Evolutionary conservation across 2,113 vertebrate genomes (phyloP).

Genomic region (Bufo bufo): DNA sequence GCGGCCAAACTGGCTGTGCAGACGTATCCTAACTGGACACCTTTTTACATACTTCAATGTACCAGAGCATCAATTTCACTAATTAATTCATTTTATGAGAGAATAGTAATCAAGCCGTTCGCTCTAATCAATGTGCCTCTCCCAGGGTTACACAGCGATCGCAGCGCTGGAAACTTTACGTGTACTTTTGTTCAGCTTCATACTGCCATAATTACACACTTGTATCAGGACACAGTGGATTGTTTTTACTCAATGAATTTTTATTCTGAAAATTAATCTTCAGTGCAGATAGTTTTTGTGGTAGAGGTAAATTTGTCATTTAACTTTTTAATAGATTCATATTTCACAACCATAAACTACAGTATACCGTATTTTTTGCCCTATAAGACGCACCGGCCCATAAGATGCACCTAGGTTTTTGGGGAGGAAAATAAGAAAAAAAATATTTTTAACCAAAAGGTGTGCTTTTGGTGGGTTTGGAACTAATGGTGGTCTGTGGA

Average conservation of each 20-base stretch:
- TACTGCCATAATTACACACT: constrained; percentile 12
- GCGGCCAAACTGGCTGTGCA: too few species aligned
- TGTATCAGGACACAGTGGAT: constrained; percentile 5
- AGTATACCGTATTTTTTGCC: too few species aligned
- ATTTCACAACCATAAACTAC: too few species aligned
- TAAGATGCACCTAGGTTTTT: too few species aligned
- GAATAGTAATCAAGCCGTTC: constrained; percentile 23
- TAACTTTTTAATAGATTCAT: background rate
- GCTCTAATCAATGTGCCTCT: constrained; percentile 16
- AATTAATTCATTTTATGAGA: constrained; percentile 31
- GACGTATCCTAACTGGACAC: background rate
- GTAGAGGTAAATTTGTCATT: background rate
- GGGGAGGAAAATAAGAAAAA: too few species aligned
- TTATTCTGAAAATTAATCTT: background rate
- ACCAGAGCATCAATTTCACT: background rate
- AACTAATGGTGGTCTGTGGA: too few species aligned
- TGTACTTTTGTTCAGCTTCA: background rate
- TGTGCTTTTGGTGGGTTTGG: too few species aligned
- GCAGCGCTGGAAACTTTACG: constrained; percentile 8
- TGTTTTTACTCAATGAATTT: background rate
- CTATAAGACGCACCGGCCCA: too few species aligned
- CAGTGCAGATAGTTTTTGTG: background rate
- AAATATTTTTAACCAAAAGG: too few species aligned
- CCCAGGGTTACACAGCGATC: background rate
- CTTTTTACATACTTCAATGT: background rate